Base-by-base conservation (phyloP, 92 coral and sea anemone species). In the Epizoanthus illoricatus region DNA sequence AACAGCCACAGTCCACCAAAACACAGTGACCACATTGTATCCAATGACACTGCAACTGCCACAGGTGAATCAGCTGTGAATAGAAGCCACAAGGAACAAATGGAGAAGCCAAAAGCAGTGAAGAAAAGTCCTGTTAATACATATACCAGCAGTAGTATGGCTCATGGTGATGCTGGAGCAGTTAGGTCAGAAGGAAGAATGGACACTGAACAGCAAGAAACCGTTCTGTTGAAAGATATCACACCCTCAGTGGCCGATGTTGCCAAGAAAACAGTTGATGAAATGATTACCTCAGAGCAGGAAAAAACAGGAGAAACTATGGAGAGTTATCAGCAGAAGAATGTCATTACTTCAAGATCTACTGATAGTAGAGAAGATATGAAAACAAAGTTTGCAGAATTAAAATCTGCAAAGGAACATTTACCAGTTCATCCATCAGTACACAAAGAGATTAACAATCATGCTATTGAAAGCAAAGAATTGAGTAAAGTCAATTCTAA, bases 1-100 rank as follows among this genome's bases (percentile, higher is more conserved):
- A 78, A n/a, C 36, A 71, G 56, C 24, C 21, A 45, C 59, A 78
- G 71, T 13, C 60, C 82, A 19, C 82, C 82, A 63, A 78, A 63
- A 41, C 40, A 42, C 5, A 28, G 42, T 2, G 67, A 42, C 69
- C 64, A 11, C 42, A 24, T 39, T 16, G 13, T 55, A 21, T 59
- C 82, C 18, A 62, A 64, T 78, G 52, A 45, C 12, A 15, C 45
- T 43, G 49, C 13, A 42, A 33, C 59, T 7, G 28, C 47, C 45
- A 78, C 24, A 62, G 82, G 41, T 42, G 59, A 63, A 21, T 21
- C 55, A 59, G 18, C 20, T 20, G 3, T 5, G 24, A 62, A 43
- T n/a, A 43, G 61, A 42, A 74, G 66, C 59, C 80, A 42, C n/a
- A 58, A 74, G 65, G 82, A 63, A 5, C 57, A 42, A 59, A 75